Evolutionary conservation across 1,140 invertebrate species (phyloP).

Genomic region (Ooceraea biroi): DNA sequence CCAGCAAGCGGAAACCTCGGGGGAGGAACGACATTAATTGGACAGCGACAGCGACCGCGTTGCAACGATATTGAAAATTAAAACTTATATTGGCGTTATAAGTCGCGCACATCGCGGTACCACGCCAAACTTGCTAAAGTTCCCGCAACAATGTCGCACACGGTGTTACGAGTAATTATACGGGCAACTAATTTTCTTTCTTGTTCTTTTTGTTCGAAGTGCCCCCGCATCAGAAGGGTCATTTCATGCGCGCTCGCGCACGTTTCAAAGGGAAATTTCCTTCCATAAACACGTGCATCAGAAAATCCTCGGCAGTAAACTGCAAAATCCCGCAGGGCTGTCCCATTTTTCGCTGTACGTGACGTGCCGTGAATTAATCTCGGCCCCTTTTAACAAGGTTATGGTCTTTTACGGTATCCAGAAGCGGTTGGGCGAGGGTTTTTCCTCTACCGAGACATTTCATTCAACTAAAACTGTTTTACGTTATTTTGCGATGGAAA

Average conservation of each 20-base stretch:
- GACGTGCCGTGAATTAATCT: constrained; percentile 33
- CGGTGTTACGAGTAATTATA: constrained; percentile 55
- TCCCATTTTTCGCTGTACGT: constrained; percentile 37
- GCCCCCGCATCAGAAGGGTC: no score
- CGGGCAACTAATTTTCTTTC: constrained; percentile 41
- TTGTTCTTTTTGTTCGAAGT: not conserved
- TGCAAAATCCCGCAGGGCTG: not conserved
- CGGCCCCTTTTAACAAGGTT: constrained; percentile 37
- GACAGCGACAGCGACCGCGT: not conserved
- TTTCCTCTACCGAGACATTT: constrained; percentile 44
- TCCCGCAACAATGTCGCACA: constrained; percentile 59
- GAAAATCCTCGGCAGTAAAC: constrained; percentile 55
- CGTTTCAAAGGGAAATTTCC: constrained; percentile 12
- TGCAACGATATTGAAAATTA: constrained; percentile 74
- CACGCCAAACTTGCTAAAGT: constrained; percentile 50
- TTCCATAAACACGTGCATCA: constrained; percentile 9
- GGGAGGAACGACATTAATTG: not conserved
- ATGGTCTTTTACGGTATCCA: constrained; percentile 7
- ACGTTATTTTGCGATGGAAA: constrained; percentile 14
- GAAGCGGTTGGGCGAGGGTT: constrained; percentile 32
- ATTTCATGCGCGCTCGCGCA: no score
- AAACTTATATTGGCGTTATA: constrained; percentile 74
- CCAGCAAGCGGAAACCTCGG: not conserved
- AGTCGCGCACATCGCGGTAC: constrained; percentile 40
- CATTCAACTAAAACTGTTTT: constrained; percentile 16